phyloP scores from a whole-genome alignment of 2,888 invertebrate species.

The Metallyticus violacea region DNA sequence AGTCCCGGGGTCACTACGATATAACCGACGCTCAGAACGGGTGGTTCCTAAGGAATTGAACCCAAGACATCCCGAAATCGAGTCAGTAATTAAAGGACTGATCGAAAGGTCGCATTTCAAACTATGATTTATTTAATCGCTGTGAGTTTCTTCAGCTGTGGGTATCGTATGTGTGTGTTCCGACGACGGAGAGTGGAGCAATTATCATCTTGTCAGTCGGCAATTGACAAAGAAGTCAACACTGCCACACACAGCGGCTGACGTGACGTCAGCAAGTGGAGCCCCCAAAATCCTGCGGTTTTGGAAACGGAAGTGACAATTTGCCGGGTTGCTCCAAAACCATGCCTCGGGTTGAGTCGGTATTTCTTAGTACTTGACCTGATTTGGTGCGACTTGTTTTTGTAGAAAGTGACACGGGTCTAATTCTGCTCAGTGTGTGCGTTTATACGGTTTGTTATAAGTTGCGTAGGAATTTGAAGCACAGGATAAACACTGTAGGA shows the following conservation, averaged over 20 bases:
- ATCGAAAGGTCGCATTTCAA: too few species aligned
- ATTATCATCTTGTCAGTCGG: neutral
- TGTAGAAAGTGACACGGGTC: neutral
- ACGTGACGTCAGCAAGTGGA: neutral
- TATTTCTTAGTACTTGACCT: neutral
- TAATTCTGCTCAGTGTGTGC: too few species aligned
- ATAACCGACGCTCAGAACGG: too few species aligned
- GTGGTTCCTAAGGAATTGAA: too few species aligned
- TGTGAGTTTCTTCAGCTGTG: neutral
- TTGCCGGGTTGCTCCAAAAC: neutral
- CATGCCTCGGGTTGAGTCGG: too few species aligned
- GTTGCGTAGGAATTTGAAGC: too few species aligned
- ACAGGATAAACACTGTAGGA: too few species aligned
- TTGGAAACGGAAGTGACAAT: neutral
- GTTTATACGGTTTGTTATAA: too few species aligned
- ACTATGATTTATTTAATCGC: too few species aligned
- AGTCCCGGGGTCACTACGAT: too few species aligned
- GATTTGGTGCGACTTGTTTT: neutral
- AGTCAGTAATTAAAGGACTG: too few species aligned
- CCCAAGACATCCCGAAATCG: too few species aligned
- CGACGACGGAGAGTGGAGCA: neutral
- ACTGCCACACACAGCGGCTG: neutral
- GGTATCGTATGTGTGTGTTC: neutral
- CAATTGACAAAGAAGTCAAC: neutral
- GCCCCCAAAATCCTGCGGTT: neutral